Conservation (phyloP, 2,888 invertebrate species). For the Phrixothrix hirtus region DNA sequence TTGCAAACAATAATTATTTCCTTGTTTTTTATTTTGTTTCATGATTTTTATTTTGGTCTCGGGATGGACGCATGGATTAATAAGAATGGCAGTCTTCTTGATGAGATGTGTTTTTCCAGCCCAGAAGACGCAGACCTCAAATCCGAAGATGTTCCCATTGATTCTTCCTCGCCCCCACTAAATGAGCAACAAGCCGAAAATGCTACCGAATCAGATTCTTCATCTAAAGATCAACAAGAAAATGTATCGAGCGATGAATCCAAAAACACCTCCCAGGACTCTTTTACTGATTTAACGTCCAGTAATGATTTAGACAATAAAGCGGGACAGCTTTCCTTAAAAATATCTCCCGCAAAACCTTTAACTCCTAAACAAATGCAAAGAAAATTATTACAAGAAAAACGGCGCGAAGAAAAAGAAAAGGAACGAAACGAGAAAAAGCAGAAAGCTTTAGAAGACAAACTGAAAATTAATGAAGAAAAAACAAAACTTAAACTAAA, state of each 20-base stretch:
- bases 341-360: too few species aligned
- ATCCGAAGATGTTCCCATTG: too few species aligned
- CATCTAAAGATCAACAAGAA: too few species aligned
- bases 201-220: too few species aligned
- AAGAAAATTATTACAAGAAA: slow-evolving; percentile 62
- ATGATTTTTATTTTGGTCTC: slow-evolving; percentile 52
- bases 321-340: too few species aligned
- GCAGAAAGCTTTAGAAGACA: background rate
- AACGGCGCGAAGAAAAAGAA: slow-evolving; percentile 61
- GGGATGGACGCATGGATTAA: slow-evolving; percentile 48
- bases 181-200: too few species aligned
- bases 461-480: slow-evolving; percentile 31
- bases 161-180: too few species aligned
- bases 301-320: too few species aligned
- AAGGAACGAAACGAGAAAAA: slow-evolving; percentile 42
- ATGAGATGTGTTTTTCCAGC: slow-evolving; percentile 44
- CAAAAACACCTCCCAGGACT: too few species aligned
- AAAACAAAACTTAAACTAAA: too few species aligned
- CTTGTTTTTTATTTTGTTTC: slow-evolving; percentile 30
- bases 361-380: slow-evolving; percentile 56
- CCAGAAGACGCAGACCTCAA: slow-evolving; percentile 20
- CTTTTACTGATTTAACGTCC: too few species aligned
- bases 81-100: slow-evolving; percentile 27
- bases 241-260: too few species aligned
- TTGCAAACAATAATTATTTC: slow-evolving; percentile 9